phyloP scores from a whole-genome alignment of 2,113 vertebrate genomes.

The Hassar affinis region DNA sequence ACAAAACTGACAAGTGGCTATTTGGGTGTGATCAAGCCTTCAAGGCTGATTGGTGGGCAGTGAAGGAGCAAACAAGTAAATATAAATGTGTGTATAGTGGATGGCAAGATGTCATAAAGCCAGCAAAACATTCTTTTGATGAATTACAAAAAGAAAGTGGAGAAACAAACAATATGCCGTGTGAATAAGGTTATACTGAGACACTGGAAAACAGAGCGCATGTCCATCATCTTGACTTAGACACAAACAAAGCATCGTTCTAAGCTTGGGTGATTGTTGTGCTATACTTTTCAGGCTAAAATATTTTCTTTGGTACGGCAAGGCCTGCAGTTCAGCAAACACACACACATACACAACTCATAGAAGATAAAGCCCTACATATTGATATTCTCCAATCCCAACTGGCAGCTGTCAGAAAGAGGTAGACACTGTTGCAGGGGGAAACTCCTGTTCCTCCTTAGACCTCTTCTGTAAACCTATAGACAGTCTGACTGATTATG shows the following conservation, averaged over 20 bases:
- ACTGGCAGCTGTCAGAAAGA: slow-evolving; percentile 49
- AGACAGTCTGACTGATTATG: neutral
- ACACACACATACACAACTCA: neutral
- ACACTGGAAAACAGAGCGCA: neutral
- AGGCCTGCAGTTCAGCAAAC: slow-evolving; percentile 12
- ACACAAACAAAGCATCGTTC: neutral
- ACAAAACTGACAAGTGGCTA: slow-evolving; percentile 43
- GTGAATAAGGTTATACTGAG: neutral
- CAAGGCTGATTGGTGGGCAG: slow-evolving; percentile 40
- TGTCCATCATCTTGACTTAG: neutral
- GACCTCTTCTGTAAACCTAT: slow-evolving; percentile 26
- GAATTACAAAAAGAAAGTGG: neutral
- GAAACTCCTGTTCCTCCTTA: slow-evolving; percentile 21
- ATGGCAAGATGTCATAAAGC: slow-evolving; percentile 2
- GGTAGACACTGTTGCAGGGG: slow-evolving; percentile 1
- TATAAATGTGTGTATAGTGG: slow-evolving; percentile 10
- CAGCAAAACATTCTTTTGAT: neutral
- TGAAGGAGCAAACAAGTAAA: slow-evolving; percentile 36
- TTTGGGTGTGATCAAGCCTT: slow-evolving; percentile 43
- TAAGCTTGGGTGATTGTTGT: neutral
- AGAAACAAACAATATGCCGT: neutral
- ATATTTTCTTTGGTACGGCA: slow-evolving; percentile 20
- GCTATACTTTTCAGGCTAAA: slow-evolving; percentile 16
- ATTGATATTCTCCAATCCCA: slow-evolving; percentile 40
- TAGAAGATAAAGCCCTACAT: neutral